Conservation (phyloP, 2,797 vertebrate species). For the Sebastes aleutianus region DNA sequence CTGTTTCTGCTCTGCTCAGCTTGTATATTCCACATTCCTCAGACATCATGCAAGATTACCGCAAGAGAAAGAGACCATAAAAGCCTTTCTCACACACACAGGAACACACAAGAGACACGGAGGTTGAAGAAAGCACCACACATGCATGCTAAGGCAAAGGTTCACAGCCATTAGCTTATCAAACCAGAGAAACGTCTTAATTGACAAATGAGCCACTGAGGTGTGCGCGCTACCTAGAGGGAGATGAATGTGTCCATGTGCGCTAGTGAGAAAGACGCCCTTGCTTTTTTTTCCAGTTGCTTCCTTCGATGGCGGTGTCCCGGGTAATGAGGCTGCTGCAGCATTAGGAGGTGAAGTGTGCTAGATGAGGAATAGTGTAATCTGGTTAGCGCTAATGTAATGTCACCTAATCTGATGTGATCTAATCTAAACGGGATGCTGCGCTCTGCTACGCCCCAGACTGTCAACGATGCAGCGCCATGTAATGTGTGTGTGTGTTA, state of each 20-base stretch:
- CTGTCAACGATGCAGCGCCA: constrained; percentile 41
- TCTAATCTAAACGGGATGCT: constrained; percentile 62
- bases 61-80: constrained; percentile 58
- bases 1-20: constrained; percentile 59
- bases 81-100: constrained; percentile 45
- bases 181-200: constrained; percentile 30
- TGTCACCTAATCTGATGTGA: constrained; percentile 69
- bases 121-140: background rate
- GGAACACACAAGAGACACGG: background rate
- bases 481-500: constrained; percentile 11
- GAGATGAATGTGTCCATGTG: constrained; percentile 41
- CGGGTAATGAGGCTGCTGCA: constrained; percentile 61
- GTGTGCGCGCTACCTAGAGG: constrained; percentile 28
- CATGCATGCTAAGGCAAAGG: background rate
- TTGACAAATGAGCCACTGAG: constrained; percentile 33
- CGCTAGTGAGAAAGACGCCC: constrained; percentile 27
- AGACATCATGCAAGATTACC: constrained; percentile 66
- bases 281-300: constrained; percentile 45
- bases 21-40: constrained; percentile 72
- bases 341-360: constrained; percentile 58
- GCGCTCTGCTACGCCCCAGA: background rate
- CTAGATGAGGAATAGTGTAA: constrained; percentile 67
- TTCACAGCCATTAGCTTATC: constrained; percentile 12
- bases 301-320: constrained; percentile 54
- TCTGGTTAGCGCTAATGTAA: constrained; percentile 70